phyloP scores from a whole-genome alignment of 2,113 vertebrate genomes.

The Antennarius striatus region DNA sequence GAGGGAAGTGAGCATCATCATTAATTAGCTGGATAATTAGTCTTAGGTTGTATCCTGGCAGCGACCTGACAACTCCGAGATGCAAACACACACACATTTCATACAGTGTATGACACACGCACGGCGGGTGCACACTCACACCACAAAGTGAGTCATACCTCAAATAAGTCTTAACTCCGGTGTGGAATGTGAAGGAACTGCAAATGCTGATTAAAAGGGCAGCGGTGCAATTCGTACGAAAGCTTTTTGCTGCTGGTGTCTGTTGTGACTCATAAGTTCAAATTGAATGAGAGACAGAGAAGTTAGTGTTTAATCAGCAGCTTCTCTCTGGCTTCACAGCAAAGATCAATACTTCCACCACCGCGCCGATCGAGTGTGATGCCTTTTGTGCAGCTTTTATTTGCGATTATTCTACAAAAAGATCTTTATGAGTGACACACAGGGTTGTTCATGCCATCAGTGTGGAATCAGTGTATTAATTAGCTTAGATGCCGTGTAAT shows the following conservation, averaged over 20 bases:
- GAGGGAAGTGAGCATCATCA: constrained; percentile 26
- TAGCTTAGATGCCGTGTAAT: too few species aligned
- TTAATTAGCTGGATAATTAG: constrained; percentile 50
- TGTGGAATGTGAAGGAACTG: too few species aligned
- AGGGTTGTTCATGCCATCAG: too few species aligned
- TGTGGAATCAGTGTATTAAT: too few species aligned
- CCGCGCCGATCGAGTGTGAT: neutral
- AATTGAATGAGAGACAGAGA: constrained; percentile 7
- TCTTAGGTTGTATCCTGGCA: constrained; percentile 54
- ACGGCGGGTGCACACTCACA: too few species aligned
- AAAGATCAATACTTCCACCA: constrained; percentile 5
- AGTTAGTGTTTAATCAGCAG: neutral
- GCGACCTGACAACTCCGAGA: constrained; percentile 9
- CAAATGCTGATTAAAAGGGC: too few species aligned
- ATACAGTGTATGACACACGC: neutral
- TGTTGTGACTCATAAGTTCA: constrained; percentile 31
- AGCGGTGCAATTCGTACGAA: too few species aligned
- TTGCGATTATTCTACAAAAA: too few species aligned
- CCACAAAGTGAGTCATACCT: too few species aligned
- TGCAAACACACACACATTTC: neutral
- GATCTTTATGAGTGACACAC: too few species aligned
- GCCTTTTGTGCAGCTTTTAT: neutral
- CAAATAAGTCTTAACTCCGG: too few species aligned
- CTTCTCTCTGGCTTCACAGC: constrained; percentile 8
- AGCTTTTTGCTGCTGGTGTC: neutral